A percentile compares a stretch with the other conserved stretches of the same genome.
Evolutionary conservation across 2,888 invertebrate species (phyloP).

Genomic region (Sesia bembeciformis): DNA sequence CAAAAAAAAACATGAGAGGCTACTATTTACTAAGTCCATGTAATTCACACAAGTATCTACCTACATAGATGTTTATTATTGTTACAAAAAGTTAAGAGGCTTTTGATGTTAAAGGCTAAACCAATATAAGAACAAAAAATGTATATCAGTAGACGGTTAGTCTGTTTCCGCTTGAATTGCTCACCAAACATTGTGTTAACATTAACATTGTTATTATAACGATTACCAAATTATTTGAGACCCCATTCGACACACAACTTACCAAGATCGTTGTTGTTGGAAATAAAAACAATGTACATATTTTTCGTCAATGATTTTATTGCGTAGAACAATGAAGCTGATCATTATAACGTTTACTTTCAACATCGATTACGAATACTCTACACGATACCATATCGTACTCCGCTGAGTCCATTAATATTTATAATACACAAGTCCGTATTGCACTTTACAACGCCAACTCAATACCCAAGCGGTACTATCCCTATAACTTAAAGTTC

Average conservation of each 20-base stretch:
- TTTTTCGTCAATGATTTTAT: slow-evolving; percentile 71
- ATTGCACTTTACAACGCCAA: slow-evolving; percentile 66
- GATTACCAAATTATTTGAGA: too few species aligned
- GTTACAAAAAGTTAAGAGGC: too few species aligned
- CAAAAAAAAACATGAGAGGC: too few species aligned
- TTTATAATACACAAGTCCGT: slow-evolving; percentile 56
- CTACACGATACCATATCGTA: slow-evolving; percentile 64
- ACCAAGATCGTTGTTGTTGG: slow-evolving; percentile 16
- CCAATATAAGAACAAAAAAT: background rate
- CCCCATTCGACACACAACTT: slow-evolving; percentile 34
- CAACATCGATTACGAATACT: slow-evolving; percentile 72
- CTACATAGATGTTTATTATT: too few species aligned
- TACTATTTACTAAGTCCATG: too few species aligned
- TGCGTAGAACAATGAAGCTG: slow-evolving; percentile 74
- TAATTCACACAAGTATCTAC: too few species aligned
- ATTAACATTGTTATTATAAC: slow-evolving; percentile 22
- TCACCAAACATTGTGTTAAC: slow-evolving; percentile 19
- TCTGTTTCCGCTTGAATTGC: slow-evolving; percentile 29
- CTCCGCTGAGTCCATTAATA: slow-evolving; percentile 52
- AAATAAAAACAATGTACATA: slow-evolving; percentile 59
- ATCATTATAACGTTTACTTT: slow-evolving; percentile 73
- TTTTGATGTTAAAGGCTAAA: too few species aligned
- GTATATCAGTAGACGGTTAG: slow-evolving; percentile 11
- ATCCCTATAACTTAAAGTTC: slow-evolving; percentile 70
- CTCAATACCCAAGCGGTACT: slow-evolving; percentile 52